Evolutionary conservation across 2,888 invertebrate species (phyloP).

Genomic region (Yponomeuta cagnagella): DNA sequence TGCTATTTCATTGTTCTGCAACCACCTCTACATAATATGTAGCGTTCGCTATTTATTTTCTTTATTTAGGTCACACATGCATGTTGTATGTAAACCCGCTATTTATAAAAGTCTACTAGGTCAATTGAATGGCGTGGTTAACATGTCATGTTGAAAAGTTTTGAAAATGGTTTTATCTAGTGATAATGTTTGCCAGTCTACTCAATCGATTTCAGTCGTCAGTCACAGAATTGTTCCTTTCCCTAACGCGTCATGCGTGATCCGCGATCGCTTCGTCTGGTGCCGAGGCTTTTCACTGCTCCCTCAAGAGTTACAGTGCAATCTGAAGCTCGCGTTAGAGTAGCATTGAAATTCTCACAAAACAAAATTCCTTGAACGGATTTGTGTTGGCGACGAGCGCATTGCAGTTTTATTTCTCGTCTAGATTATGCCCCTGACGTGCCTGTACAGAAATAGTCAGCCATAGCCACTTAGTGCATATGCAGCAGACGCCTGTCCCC

Average conservation of each 20-base stretch:
- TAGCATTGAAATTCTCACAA: neutral
- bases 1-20: slow-evolving; percentile 8
- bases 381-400: slow-evolving; percentile 16
- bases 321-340: neutral
- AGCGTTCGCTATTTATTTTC: slow-evolving; percentile 20
- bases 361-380: neutral
- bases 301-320: neutral
- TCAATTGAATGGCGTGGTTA: neutral
- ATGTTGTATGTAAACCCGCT: slow-evolving; percentile 16
- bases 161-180: neutral
- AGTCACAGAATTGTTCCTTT: slow-evolving; percentile 25
- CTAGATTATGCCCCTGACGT: slow-evolving; percentile 32
- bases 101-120: neutral
- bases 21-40: slow-evolving; percentile 3
- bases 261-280: slow-evolving; percentile 21
- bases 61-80: slow-evolving; percentile 21
- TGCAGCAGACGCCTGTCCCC: neutral
- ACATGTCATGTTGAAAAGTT: neutral
- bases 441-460: slow-evolving; percentile 37
- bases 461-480: slow-evolving; percentile 16
- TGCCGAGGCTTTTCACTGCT: slow-evolving; percentile 14
- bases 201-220: slow-evolving; percentile 44
- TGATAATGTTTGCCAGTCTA: neutral
- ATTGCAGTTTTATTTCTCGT: slow-evolving; percentile 39
- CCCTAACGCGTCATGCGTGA: slow-evolving; percentile 24